phyloP scores from a whole-genome alignment of 2,797 vertebrate species.

The Falco berigora region DNA sequence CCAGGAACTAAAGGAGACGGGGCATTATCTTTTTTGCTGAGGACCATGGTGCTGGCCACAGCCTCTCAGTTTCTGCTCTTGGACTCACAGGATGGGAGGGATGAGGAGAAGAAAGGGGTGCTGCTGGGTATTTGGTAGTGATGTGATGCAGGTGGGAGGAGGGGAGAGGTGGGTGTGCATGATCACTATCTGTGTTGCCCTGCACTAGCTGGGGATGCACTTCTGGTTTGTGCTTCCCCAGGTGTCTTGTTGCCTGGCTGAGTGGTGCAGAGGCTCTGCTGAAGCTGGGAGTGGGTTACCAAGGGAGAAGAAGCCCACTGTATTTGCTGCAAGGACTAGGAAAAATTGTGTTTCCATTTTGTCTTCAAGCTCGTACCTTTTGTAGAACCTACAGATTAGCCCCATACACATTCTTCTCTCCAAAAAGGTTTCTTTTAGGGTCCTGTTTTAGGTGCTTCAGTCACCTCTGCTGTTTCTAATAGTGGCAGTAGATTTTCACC shows the following conservation, averaged over 20 bases:
- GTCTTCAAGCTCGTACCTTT: not conserved
- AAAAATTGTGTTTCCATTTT: not conserved
- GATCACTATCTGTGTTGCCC: fast-evolving
- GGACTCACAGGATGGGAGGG: not conserved
- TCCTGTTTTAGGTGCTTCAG: not conserved
- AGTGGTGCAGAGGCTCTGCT: not conserved
- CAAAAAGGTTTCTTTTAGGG: not conserved
- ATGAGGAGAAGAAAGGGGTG: not conserved
- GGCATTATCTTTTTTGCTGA: not conserved
- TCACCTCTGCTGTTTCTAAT: not conserved
- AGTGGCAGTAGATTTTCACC: not conserved
- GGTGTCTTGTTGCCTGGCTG: fast-evolving
- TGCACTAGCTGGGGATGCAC: not conserved
- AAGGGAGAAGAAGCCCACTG: not conserved
- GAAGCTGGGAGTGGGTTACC: not conserved
- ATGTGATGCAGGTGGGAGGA: not conserved
- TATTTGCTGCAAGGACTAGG: not conserved
- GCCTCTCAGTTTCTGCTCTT: not conserved
- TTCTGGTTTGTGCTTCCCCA: not conserved
- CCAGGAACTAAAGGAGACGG: not conserved
- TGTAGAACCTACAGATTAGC: not conserved
- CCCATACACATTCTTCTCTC: not conserved
- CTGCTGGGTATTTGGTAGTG: not conserved
- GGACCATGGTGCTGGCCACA: not conserved
- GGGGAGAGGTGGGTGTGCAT: not conserved